Evolutionary conservation across 2,888 invertebrate species (phyloP).

Genomic region (Polymixis lichenea): DNA sequence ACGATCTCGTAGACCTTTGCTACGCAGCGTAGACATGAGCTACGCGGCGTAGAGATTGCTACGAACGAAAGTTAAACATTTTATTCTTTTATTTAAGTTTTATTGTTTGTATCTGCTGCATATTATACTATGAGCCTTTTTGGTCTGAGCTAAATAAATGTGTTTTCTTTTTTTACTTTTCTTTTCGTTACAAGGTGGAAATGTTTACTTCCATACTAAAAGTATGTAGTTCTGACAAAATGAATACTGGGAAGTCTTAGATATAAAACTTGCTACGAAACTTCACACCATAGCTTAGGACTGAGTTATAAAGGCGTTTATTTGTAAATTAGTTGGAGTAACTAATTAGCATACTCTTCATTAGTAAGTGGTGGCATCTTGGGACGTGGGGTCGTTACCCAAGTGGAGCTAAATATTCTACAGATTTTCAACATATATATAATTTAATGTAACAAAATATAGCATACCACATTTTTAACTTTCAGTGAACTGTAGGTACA

Average conservation of each 20-base stretch:
- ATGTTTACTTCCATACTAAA: slow-evolving; percentile 21
- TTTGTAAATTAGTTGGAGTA: slow-evolving; percentile 53
- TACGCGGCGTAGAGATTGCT: slow-evolving; percentile 30
- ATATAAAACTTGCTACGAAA: slow-evolving; percentile 43
- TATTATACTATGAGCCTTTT: too few relatives aligned
- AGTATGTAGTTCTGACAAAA: slow-evolving; percentile 39
- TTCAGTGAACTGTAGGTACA: too few relatives aligned
- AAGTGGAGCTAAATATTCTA: neutral
- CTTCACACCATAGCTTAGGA: slow-evolving; percentile 35
- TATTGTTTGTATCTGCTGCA: too few relatives aligned
- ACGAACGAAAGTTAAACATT: neutral
- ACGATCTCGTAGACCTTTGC: slow-evolving; percentile 13
- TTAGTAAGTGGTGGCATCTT: slow-evolving; percentile 54
- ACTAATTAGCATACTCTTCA: slow-evolving; percentile 56
- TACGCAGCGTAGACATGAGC: slow-evolving; percentile 20
- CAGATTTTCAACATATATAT: slow-evolving; percentile 3
- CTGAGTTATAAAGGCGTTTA: slow-evolving; percentile 56
- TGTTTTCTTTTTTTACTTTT: neutral
- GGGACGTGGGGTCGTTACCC: slow-evolving; percentile 11
- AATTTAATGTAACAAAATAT: too few relatives aligned
- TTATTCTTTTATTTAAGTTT: too few relatives aligned
- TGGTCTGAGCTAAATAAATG: too few relatives aligned
- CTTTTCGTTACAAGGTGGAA: slow-evolving; percentile 12
- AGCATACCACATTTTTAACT: too few relatives aligned
- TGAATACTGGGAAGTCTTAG: slow-evolving; percentile 27